Conservation (phyloP, 2,888 invertebrate species). For the Troides aeacus region DNA sequence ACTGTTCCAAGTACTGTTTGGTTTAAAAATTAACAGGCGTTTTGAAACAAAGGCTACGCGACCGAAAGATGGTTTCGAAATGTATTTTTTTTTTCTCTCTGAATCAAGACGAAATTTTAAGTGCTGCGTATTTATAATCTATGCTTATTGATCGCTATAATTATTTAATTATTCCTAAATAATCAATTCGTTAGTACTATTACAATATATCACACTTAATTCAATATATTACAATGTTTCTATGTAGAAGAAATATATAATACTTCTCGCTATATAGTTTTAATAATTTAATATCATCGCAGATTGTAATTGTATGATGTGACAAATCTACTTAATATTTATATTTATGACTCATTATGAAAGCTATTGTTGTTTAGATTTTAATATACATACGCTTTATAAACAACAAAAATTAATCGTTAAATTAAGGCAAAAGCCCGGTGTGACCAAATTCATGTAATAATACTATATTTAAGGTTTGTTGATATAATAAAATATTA, state of each 20-base stretch:
- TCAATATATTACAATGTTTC: no score
- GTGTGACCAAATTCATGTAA: no score
- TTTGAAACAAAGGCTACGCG: constrained; percentile 45
- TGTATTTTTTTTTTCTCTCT: constrained; percentile 27
- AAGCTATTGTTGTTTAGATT: no score
- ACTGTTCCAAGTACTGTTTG: constrained; percentile 35
- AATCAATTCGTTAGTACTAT: not conserved
- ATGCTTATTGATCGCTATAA: constrained; percentile 19
- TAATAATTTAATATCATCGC: no score
- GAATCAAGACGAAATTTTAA: constrained; percentile 33
- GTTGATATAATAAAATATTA: not conserved
- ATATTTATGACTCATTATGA: no score
- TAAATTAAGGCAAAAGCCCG: no score
- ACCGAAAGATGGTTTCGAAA: constrained; percentile 39
- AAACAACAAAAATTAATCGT: no score
- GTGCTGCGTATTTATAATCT: constrained; percentile 13
- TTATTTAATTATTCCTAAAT: not conserved
- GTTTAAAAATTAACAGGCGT: constrained; percentile 40
- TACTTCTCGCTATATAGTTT: no score
- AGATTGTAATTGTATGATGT: no score
- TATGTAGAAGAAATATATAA: no score
- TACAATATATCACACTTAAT: not conserved
- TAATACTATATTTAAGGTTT: not conserved
- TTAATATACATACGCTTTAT: no score
- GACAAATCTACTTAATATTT: no score